phyloP scores from a whole-genome alignment of 2,888 invertebrate species.

The Acronicta alni region DNA sequence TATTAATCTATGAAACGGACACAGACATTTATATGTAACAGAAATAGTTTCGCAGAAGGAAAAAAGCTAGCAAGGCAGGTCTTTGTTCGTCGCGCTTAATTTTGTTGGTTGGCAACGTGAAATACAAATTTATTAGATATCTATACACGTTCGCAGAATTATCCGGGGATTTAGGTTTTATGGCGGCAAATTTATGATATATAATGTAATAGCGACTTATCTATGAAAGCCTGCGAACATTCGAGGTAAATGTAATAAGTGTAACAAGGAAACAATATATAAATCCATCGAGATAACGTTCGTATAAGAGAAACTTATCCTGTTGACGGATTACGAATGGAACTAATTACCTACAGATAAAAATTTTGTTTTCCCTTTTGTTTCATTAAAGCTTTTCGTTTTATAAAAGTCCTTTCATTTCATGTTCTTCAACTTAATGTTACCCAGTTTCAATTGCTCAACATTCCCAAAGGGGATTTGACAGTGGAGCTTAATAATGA shows the following conservation, averaged over 20 bases:
- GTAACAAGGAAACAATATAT: conserved; percentile 6
- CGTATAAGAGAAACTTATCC: background rate
- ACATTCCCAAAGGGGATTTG: conserved; percentile 20
- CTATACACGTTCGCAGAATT: conserved; percentile 4
- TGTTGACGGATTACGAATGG: conserved; percentile 3
- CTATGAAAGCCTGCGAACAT: background rate
- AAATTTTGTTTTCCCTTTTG: conserved; percentile 5
- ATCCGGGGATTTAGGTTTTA: conserved; percentile 10
- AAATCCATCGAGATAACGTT: conserved; percentile 1
- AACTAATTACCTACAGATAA: conserved; percentile 3
- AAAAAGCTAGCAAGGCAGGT: conserved; percentile 23
- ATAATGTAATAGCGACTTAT: background rate
- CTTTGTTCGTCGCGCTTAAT: conserved; percentile 2
- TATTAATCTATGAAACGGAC: conserved; percentile 37
- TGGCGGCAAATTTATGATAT: background rate
- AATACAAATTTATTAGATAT: conserved; percentile 12
- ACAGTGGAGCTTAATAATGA: conserved; percentile 17
- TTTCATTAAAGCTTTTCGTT: conserved; percentile 2
- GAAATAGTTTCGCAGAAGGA: conserved; percentile 31
- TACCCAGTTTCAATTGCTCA: conserved; percentile 24
- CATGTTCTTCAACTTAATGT: conserved; percentile 17
- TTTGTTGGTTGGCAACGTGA: conserved; percentile 11
- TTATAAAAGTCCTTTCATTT: conserved; percentile 13
- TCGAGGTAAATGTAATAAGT: conserved; percentile 7
- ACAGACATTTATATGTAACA: conserved; percentile 34